Percentiles rank a stretch among this genome's conserved stretches.
Evolutionary conservation across 2,888 invertebrate genomes (phyloP).

Genomic region (Oscheius sp.): DNA sequence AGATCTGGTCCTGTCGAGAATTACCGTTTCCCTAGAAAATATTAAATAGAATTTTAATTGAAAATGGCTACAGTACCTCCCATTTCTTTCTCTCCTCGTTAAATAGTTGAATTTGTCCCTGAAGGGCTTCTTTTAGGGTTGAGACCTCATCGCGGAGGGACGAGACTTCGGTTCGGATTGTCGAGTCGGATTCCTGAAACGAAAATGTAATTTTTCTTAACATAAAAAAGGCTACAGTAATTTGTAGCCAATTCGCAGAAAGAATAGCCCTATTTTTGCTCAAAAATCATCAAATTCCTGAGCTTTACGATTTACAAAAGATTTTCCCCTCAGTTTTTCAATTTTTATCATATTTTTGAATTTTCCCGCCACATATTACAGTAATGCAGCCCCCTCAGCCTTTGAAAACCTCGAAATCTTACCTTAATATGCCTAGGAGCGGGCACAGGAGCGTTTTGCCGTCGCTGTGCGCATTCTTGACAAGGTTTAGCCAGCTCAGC

Average conservation of each 20-base stretch:
- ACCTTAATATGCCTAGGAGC: constrained; percentile 35
- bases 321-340: no score
- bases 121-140: constrained; percentile 57
- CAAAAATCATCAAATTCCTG: no score
- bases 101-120: constrained; percentile 43
- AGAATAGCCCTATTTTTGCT: no score
- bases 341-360: no score
- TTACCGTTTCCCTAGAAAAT: constrained; percentile 16
- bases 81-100: constrained; percentile 31
- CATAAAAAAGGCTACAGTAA: no score
- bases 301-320: no score
- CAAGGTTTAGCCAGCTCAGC: constrained; percentile 34
- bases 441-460: constrained; percentile 9
- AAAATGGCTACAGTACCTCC: background rate
- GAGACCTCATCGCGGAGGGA: constrained; percentile 57
- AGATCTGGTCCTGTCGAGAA: constrained; percentile 32
- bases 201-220: no score
- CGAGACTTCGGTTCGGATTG: constrained; percentile 54
- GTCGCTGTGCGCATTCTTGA: constrained; percentile 22
- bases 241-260: no score
- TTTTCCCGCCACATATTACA: no score
- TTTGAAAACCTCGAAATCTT: background rate
- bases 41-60: background rate
- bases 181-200: constrained; percentile 32
- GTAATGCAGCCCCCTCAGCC: no score